Percentiles rank a stretch among this genome's conserved stretches.
phyloP scores from a whole-genome alignment of 2,113 vertebrate genomes.

The Lamprotornis superbus region DNA sequence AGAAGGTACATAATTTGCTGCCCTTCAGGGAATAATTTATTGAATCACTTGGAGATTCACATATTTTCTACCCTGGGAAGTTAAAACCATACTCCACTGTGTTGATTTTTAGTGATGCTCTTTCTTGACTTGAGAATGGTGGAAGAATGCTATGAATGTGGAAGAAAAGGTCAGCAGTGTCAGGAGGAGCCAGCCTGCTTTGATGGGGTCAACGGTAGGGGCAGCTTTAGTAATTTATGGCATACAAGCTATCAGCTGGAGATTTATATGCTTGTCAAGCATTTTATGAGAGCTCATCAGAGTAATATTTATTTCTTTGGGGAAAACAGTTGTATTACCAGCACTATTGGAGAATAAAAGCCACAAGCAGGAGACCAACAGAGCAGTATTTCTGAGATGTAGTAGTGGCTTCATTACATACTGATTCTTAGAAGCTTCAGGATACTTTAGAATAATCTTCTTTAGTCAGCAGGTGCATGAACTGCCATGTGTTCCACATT shows the following conservation, averaged over 20 bases:
- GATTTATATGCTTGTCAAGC: background rate
- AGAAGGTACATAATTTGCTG: background rate
- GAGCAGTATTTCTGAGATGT: background rate
- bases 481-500: background rate
- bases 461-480: constrained; percentile 6
- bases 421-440: constrained; percentile 5
- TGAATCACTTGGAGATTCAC: background rate
- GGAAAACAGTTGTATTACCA: background rate
- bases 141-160: background rate
- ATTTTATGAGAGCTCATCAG: constrained; percentile 8
- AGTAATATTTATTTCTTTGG: constrained; percentile 9
- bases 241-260: background rate
- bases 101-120: background rate
- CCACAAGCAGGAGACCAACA: background rate
- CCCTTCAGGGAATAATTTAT: background rate
- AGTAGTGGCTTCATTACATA: background rate
- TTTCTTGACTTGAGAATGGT: background rate
- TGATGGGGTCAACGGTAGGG: background rate
- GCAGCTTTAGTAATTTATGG: constrained; percentile 15
- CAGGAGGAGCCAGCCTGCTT: background rate
- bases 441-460: background rate
- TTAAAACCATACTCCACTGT: background rate
- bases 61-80: background rate
- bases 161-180: background rate
- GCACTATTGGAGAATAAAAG: background rate